Percentiles rank a stretch among this genome's conserved stretches.
Conservation (phyloP, 1,140 invertebrate species). For the Bombus vancouverensis region DNA sequence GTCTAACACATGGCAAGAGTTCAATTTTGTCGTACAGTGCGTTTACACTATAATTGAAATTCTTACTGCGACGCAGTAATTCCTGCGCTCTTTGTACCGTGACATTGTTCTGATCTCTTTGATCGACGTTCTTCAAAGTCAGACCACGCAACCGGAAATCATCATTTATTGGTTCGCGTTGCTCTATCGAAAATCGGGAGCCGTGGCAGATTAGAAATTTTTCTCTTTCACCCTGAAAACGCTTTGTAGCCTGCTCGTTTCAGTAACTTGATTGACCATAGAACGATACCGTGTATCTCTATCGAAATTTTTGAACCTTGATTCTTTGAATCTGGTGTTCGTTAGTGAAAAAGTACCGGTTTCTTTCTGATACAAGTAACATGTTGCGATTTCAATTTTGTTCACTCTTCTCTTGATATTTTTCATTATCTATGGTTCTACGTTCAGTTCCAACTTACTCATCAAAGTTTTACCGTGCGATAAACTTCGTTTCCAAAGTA, state of each 20-base stretch:
- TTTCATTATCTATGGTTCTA: neutral
- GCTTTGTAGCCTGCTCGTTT: neutral
- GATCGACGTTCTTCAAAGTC: slow-evolving; percentile 60
- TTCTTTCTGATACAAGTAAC: neutral
- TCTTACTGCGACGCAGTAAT: slow-evolving; percentile 58
- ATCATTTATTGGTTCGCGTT: slow-evolving; percentile 51
- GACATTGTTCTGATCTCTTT: slow-evolving; percentile 42
- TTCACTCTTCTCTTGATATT: neutral
- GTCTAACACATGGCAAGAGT: slow-evolving; percentile 40
- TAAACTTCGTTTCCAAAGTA: neutral
- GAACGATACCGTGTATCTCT: neutral
- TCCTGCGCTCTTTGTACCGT: slow-evolving; percentile 55
- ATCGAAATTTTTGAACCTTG: neutral
- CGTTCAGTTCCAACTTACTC: neutral
- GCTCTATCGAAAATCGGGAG: neutral
- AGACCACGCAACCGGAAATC: slow-evolving; percentile 51
- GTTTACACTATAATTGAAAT: slow-evolving; percentile 62
- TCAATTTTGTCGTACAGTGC: slow-evolving; percentile 24
- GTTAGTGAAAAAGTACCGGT: neutral
- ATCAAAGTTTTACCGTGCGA: slow-evolving; percentile 5
- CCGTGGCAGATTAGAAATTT: slow-evolving; percentile 8
- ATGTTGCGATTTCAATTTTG: neutral
- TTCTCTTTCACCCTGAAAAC: neutral
- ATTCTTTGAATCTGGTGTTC: neutral
- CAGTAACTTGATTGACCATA: neutral